Conservation (phyloP, 1,140 invertebrate genomes). For the Acyrthosiphon pisum region DNA sequence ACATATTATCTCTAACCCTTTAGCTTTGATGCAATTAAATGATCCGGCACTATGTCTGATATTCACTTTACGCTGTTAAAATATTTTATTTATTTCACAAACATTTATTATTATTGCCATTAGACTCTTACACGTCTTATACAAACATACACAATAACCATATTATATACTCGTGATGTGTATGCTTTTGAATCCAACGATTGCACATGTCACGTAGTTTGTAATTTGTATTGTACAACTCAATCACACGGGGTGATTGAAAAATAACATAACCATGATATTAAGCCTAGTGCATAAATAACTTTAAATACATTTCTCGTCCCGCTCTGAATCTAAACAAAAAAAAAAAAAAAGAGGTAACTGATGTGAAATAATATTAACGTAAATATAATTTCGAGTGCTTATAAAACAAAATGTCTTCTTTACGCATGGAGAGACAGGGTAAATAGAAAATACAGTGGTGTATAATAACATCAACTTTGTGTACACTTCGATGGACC, state of each 20-base stretch:
- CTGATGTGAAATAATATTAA: conserved; percentile 41
- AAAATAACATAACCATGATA: conserved; percentile 15
- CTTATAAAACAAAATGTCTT: conserved; percentile 16
- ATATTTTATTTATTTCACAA: not conserved
- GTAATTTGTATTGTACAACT: not conserved
- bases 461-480: conserved; percentile 29
- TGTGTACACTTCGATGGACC: conserved; percentile 23
- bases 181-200: not conserved
- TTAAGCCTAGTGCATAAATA: not conserved
- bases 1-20: not conserved
- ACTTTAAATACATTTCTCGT: not conserved
- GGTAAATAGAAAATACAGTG: conserved; percentile 6
- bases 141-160: not conserved
- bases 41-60: not conserved
- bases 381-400: conserved; percentile 21
- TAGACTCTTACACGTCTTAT: not conserved
- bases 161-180: not conserved
- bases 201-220: not conserved
- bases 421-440: conserved; percentile 27
- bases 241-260: not conserved
- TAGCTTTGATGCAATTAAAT: not conserved
- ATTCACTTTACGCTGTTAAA: not conserved
- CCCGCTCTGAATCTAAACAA: not conserved
- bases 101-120: not conserved
- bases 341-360: not conserved